Base-by-base conservation (phyloP, 2,888 invertebrate species). In the Arge pagana region DNA sequence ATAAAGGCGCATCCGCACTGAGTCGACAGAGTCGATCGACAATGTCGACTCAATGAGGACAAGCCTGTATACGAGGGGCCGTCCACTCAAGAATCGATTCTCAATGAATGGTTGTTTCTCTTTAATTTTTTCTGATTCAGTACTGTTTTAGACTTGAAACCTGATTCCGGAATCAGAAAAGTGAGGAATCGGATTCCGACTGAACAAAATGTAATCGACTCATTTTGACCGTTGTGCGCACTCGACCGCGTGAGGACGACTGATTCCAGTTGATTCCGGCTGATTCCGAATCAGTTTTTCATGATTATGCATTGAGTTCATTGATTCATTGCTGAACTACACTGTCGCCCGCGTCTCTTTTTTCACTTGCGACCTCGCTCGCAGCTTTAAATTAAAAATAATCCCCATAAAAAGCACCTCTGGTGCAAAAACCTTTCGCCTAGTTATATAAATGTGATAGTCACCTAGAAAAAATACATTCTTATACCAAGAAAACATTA, bases 31-130 rank as follows among this genome's bases (percentile, higher is more conserved):
- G n/a, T n/a, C n/a, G n/a, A n/a, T n/a, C n/a, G n/a, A n/a, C n/a
- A n/a, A n/a, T n/a, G n/a, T n/a, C n/a, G n/a, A n/a, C n/a, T n/a
- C n/a, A n/a, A n/a, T n/a, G n/a, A n/a, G n/a, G n/a, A n/a, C n/a
- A n/a, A n/a, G n/a, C n/a, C n/a, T n/a, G n/a, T n/a, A n/a, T n/a
- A n/a, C n/a, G n/a, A n/a, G n/a, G 31, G 31, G 31, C 31, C 31
- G 31, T 31, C 31, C 31, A 31, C 39, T 39, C 24, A 24, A 39
- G 24, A 39, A 39, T 39, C 39, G 39, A 39, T 39, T 39, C 39
- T 39, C 31, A 31, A 31, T 31, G 31, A 31, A 31, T 31, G 7
- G 31, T 13, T 31, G 31, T 8, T 31, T 31, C 31, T 31, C 31
- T 31, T 31, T 10, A 13, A 31, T 31, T 31, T 6, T 31, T 31